phyloP scores from a whole-genome alignment of 2,113 vertebrate genomes.

The Bambusicola thoracicus region DNA sequence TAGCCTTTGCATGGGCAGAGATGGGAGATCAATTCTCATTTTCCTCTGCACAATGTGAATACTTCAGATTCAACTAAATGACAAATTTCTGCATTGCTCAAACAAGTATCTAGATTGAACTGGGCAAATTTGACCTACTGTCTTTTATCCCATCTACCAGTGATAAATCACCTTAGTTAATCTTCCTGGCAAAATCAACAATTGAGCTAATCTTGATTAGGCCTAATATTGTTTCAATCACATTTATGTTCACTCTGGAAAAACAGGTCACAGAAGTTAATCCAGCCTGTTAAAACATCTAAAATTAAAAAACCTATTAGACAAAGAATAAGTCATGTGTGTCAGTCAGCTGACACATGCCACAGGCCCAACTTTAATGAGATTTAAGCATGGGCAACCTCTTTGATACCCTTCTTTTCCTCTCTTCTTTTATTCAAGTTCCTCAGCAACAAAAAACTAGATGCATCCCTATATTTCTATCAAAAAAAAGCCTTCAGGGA shows the following conservation, averaged over 20 bases:
- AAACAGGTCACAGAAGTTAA: slow-evolving; percentile 43
- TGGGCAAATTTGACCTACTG: background rate
- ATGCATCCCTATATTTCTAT: background rate
- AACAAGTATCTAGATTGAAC: background rate
- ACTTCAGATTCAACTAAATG: background rate
- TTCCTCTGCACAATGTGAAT: background rate
- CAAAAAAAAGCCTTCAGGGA: background rate
- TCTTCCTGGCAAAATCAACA: background rate
- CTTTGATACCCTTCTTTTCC: background rate
- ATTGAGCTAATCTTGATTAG: slow-evolving; percentile 27
- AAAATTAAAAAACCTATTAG: slow-evolving; percentile 6
- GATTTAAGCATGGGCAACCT: background rate
- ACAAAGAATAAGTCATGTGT: background rate
- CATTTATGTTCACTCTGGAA: background rate
- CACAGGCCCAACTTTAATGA: background rate
- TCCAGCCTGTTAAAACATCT: slow-evolving; percentile 14
- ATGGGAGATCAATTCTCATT: background rate
- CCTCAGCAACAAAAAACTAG: background rate
- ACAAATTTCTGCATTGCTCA: background rate
- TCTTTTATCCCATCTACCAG: background rate
- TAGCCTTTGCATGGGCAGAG: background rate
- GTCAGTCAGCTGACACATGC: slow-evolving; percentile 17
- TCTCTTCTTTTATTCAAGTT: background rate
- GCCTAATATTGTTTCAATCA: background rate
- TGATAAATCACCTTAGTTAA: background rate